These are phyloP conservation scores for Trinorchestia longiramus DNA, from an alignment of 1,140 invertebrate species.

Conservation along the genomic window DNA sequence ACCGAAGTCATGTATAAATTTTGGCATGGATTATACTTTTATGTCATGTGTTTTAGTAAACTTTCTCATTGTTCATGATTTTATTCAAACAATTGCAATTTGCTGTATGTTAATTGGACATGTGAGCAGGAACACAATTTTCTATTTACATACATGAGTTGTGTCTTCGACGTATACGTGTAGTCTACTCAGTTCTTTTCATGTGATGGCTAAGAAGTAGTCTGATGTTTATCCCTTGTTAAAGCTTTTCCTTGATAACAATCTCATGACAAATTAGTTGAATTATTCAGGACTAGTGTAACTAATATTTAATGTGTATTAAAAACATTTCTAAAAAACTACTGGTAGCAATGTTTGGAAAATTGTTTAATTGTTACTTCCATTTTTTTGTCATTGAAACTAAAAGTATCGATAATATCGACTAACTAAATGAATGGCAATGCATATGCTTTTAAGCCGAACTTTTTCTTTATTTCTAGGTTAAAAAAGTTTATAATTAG, in stretches of 20 bases:
- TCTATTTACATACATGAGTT: background rate
- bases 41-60: background rate
- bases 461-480: background rate
- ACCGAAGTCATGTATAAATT: background rate
- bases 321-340: background rate
- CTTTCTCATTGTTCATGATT: background rate
- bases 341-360: background rate
- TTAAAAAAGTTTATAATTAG: background rate
- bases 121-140: background rate
- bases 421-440: no score
- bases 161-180: background rate
- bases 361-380: background rate
- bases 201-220: background rate
- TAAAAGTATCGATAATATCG: no score
- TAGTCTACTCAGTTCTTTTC: background rate
- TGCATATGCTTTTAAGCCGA: no score
- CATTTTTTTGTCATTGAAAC: no score
- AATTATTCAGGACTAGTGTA: background rate
- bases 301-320: background rate
- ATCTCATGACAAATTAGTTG: background rate
- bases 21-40: background rate
- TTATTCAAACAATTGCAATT: background rate
- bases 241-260: background rate
- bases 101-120: background rate
- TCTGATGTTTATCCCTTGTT: background rate